phyloP scores from a whole-genome alignment of 2,113 vertebrate genomes.

The Ceyx margarethae region DNA sequence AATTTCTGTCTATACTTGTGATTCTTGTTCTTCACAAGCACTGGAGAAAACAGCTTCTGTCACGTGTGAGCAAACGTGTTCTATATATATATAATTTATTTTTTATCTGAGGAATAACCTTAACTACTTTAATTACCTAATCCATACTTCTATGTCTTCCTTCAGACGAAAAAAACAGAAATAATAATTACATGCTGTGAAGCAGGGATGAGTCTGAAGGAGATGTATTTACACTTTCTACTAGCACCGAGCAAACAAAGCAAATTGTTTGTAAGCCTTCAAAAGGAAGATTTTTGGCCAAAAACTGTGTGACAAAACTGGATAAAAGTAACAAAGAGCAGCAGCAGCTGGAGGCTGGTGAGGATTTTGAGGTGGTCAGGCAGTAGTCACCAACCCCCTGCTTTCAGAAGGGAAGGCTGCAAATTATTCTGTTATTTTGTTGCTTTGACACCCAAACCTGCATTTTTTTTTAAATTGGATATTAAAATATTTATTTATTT shows the following conservation, averaged over 20 bases:
- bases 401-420: no score
- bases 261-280: not conserved
- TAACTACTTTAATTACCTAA: not conserved
- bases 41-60: not conserved
- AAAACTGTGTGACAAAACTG: no score
- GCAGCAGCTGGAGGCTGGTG: no score
- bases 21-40: not conserved
- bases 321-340: no score
- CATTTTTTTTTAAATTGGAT: no score
- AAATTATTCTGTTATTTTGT: no score
- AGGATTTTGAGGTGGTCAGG: no score
- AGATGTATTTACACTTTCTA: not conserved
- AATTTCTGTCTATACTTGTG: not conserved
- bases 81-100: not conserved
- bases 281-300: no score
- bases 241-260: not conserved
- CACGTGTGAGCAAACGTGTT: not conserved
- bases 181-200: not conserved
- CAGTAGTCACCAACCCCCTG: no score
- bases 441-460: no score
- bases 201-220: not conserved
- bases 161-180: not conserved
- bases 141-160: not conserved
- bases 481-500: no score
- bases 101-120: not conserved